Evolutionary conservation across 2,797 vertebrate species (phyloP), one percentile per base, ranked within the genome.

Genomic region (Cynodonichthys magdalenae): DNA sequence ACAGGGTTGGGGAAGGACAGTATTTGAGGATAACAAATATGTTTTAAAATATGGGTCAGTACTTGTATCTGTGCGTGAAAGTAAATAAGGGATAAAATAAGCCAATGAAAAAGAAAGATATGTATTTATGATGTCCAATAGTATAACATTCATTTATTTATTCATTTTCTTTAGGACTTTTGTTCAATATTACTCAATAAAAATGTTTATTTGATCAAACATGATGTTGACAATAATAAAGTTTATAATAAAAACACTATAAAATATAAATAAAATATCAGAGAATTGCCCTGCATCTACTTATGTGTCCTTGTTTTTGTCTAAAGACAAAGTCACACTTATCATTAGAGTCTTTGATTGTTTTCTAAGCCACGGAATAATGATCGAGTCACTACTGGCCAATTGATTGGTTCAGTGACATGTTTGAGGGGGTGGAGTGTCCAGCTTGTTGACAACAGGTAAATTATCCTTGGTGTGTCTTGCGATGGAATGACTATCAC

Each of bases 301-400:
- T 36, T 34, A 27, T 20, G n/a, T 63, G 74, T 71, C 68, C 68
- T 79, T 71, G 74, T 74, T 82, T 75, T 69, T 19, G 68, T 64
- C 39, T 77, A 34, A 12, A 63, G 50, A 74, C 67, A 84, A 89
- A 83, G 81, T 81, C 82, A 76, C 65, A 28, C n/a, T 44, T 58
- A 69, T 81, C 69, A 74, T 87, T 85, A 83, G 59, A 65, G 51
- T 17, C n/a, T n/a, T 77, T 54, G 74, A 85, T 88, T 71, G 54
- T 53, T 69, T 74, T 74, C 57, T 66, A 74, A 81, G 79, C 36
- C 42, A 71, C 61, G 64, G 67, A 81, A 82, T 82, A 71, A 68
- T 34, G 66, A 85, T 79, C 63, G 74, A 87, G 83, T 79, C 65
- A 28, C 70, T 85, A 80, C 45, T 47, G 24, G 63, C 47, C 52